Evolutionary conservation across 2,888 invertebrate genomes (phyloP).

Genomic region (Drosophila neotestacea): DNA sequence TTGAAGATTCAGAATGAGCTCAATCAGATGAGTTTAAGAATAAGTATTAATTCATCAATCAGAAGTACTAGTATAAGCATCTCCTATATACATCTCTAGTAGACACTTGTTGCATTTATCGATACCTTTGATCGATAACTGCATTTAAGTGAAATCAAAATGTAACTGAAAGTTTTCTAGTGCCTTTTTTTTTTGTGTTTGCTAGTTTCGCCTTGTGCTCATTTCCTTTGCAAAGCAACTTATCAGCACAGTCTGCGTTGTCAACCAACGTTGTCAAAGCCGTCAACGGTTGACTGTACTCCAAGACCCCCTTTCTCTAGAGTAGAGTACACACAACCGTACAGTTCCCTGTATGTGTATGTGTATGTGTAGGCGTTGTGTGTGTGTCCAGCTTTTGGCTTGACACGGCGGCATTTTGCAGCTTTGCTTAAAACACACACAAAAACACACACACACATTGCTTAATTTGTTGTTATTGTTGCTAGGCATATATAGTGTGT

Average conservation of each 20-base stretch:
- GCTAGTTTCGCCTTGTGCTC: constrained; percentile 48
- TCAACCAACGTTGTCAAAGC: constrained; percentile 33
- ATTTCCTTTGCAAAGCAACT: constrained; percentile 52
- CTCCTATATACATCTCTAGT: too few species aligned
- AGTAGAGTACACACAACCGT: not conserved
- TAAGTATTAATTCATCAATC: not conserved
- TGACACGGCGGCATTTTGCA: constrained; percentile 54
- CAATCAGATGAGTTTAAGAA: not conserved
- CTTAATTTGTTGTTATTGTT: constrained; percentile 51
- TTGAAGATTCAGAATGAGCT: too few species aligned
- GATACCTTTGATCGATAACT: constrained; percentile 14
- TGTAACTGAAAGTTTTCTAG: constrained; percentile 15
- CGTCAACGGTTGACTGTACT: constrained; percentile 33
- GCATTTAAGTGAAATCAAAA: not conserved
- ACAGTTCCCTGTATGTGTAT: not conserved
- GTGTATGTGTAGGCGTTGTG: constrained; percentile 12
- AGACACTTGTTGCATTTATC: constrained; percentile 7
- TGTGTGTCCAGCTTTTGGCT: constrained; percentile 61
- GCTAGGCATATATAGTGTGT: constrained; percentile 8
- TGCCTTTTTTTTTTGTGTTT: not conserved
- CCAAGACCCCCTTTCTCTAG: not conserved
- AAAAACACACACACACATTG: constrained; percentile 16
- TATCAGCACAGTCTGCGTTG: constrained; percentile 52
- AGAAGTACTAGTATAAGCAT: too few species aligned
- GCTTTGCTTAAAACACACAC: constrained; percentile 28